Evolutionary conservation across 2,113 vertebrate genomes (phyloP).

Genomic region (Cyphomyrus plagiostoma): DNA sequence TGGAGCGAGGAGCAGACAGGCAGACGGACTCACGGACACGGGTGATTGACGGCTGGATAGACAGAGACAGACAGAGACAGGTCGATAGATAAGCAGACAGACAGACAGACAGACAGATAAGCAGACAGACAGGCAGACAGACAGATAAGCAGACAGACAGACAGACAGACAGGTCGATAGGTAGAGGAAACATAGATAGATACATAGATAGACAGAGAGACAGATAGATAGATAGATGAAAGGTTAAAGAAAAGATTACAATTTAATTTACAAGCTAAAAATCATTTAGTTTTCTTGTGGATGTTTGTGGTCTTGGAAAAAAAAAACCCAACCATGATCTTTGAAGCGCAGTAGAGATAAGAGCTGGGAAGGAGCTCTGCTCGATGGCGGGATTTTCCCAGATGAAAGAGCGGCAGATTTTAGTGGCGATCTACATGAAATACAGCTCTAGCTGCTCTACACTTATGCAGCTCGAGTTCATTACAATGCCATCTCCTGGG

Average conservation of each 20-base stretch:
- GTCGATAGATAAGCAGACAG: neutral
- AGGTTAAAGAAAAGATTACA: neutral
- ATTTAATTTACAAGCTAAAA: neutral
- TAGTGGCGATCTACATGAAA: neutral
- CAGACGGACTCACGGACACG: neutral
- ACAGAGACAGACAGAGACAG: neutral
- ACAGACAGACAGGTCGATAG: neutral
- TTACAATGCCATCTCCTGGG: neutral
- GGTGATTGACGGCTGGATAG: neutral
- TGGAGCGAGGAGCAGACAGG: slow-evolving; percentile 38
- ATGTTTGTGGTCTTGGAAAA: neutral
- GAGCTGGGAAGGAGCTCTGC: neutral
- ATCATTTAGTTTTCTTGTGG: neutral
- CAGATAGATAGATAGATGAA: neutral
- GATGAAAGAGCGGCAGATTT: neutral
- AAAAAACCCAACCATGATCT: neutral
- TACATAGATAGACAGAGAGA: neutral
- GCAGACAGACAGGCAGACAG: neutral
- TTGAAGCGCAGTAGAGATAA: neutral
- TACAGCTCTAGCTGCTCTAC: neutral
- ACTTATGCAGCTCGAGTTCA: neutral
- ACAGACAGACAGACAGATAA: neutral
- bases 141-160: too few relatives aligned
- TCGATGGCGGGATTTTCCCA: neutral
- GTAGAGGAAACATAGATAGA: neutral